These are phyloP conservation scores for Gallinago stenura DNA, from an alignment of 2,797 vertebrate genomes.

Conservation along the genomic window DNA sequence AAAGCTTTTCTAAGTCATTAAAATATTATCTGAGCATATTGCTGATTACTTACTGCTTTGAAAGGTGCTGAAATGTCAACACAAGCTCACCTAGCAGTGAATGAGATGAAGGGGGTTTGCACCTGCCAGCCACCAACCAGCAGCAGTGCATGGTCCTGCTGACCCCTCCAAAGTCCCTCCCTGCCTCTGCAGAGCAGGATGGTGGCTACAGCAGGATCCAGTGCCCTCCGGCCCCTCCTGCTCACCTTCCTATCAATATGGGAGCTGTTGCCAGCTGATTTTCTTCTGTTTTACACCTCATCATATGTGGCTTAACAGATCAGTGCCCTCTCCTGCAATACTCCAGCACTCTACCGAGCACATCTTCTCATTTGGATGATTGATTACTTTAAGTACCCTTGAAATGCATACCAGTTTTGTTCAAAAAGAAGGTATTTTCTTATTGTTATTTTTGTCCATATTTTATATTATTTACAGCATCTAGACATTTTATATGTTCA, in stretches of 20 bases:
- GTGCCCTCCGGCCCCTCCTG: not conserved
- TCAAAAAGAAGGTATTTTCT: not conserved
- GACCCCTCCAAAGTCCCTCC: not conserved
- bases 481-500: not conserved
- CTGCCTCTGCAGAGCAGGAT: accelerated
- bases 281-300: not conserved
- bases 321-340: not conserved
- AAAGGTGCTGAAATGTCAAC: constrained; percentile 14
- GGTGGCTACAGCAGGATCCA: not conserved
- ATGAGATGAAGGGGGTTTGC: not conserved
- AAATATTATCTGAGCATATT: constrained; percentile 25
- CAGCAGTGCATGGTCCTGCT: accelerated
- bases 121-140: not conserved
- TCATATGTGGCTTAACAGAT: not conserved
- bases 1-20: constrained; percentile 10
- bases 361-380: not conserved
- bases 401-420: not conserved
- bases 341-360: not conserved
- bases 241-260: not conserved
- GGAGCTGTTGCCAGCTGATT: not conserved
- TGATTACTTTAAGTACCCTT: not conserved
- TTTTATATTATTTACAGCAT: not conserved
- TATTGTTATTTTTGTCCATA: not conserved
- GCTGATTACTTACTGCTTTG: constrained; percentile 7
- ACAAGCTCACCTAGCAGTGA: not conserved